Conservation (phyloP, 2,888 invertebrate genomes). For the Synanthedon andrenaeformis region DNA sequence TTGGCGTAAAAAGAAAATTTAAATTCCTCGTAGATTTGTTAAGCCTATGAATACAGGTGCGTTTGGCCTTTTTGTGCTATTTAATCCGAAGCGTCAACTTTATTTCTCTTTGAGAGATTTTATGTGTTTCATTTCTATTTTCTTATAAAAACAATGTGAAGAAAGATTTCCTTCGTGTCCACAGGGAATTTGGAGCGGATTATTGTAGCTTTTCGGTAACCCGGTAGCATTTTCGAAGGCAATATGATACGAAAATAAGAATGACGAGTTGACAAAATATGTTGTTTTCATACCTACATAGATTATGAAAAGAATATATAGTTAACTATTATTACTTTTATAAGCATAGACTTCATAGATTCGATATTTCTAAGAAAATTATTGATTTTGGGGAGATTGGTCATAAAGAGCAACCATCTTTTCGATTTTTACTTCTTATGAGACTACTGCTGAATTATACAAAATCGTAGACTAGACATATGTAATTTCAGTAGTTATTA, state of each 20-base stretch:
- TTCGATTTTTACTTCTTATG: too few species aligned
- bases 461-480: too few species aligned
- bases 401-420: too few species aligned
- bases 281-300: slow-evolving; percentile 2
- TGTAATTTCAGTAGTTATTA: too few species aligned
- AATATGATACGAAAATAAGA: slow-evolving; percentile 9
- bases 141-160: slow-evolving; percentile 2
- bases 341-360: too few species aligned
- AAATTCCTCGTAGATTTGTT: neutral
- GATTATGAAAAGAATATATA: too few species aligned
- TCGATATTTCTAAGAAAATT: too few species aligned
- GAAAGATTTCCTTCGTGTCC: slow-evolving; percentile 4
- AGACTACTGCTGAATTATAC: too few species aligned
- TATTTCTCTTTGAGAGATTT: slow-evolving; percentile 1
- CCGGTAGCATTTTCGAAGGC: slow-evolving; percentile 13
- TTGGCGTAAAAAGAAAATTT: too few species aligned
- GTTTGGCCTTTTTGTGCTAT: neutral
- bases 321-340: too few species aligned
- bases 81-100: neutral
- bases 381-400: too few species aligned
- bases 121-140: slow-evolving; percentile 3
- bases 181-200: slow-evolving; percentile 2
- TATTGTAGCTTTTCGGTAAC: slow-evolving; percentile 13
- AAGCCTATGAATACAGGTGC: neutral
- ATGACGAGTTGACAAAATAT: slow-evolving; percentile 12